Percentiles rank a stretch among this genome's conserved stretches.
phyloP scores from a whole-genome alignment of 2,113 vertebrate genomes.

The Gymnarchus niloticus region DNA sequence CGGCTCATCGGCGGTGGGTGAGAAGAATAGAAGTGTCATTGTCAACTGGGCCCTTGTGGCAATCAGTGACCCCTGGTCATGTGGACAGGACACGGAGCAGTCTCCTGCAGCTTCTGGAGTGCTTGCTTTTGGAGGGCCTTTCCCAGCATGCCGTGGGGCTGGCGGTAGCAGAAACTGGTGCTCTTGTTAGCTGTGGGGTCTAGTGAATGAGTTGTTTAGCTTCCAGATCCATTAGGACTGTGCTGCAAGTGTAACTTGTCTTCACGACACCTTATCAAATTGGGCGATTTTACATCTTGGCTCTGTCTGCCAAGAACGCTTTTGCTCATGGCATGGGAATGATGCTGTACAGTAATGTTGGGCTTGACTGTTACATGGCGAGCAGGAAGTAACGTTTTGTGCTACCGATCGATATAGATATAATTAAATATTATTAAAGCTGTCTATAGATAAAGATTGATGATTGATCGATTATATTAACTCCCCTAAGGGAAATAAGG shows the following conservation, averaged over 20 bases:
- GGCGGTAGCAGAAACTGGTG: background rate
- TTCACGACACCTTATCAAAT: background rate
- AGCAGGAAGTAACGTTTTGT: background rate
- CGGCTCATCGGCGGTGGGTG: background rate
- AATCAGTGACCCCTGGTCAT: background rate
- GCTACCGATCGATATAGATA: background rate
- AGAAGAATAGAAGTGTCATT: background rate
- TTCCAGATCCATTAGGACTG: background rate
- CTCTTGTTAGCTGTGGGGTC: background rate
- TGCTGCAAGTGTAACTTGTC: background rate
- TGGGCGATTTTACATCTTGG: background rate
- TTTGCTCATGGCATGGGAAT: background rate
- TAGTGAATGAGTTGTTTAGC: background rate
- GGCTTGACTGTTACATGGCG: background rate
- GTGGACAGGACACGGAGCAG: background rate
- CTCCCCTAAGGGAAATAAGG: too few relatives aligned
- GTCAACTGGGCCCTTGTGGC: background rate
- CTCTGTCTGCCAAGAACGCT: background rate
- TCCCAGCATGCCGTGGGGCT: background rate
- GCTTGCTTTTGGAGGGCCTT: background rate
- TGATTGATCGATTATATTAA: too few relatives aligned
- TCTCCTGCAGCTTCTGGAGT: background rate
- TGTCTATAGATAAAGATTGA: too few relatives aligned
- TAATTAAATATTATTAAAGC: too few relatives aligned
- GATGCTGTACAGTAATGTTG: background rate